Base-by-base conservation (phyloP, 2,797 vertebrate species). In the Yasuhikotakia modesta region DNA sequence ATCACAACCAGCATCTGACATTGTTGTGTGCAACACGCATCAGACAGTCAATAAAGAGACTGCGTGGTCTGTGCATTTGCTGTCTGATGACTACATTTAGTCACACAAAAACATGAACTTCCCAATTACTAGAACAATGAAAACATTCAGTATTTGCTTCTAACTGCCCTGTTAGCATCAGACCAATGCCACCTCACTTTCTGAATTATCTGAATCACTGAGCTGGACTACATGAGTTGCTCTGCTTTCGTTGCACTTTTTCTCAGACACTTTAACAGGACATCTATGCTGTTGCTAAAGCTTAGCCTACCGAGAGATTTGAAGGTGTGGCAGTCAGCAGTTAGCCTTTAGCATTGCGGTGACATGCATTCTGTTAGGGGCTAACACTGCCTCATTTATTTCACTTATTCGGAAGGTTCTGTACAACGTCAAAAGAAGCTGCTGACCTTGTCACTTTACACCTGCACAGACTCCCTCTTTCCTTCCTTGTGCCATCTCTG, bases 361-460 rank as follows among this genome's bases (percentile, higher is more conserved):
- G 84, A 87, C 91, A 91, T 16, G 85, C 87, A 88, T 89, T 73
- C 85, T 89, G 87, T 91, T 91, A 90, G 89, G 83, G 17, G 83
- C 89, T 89, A 91, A 91, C 87, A 83, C 89, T 76, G 43, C 74
- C 92, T 93, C 89, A 92, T 93, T 93, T 91, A 92, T 93, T 92
- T 92, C 89, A 91, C 91, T 94, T 91, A 91, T 88, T 83, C 86
- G 78, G 87, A 87, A 84, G 80, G 86, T 87, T 87, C 70, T 88
- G 85, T 85, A 87, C 80, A 35, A 64, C 80, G 83, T 86, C 84
- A 81, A 87, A 80, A 82, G 84, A 95, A 95, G 93, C 93, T 86
- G 92, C 95, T 96, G 96, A 96, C 95, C 95, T 96, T 96, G 94
- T 95, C 89, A 90, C 86, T 87, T 89, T 85, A 84, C 85, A 87